Evolutionary conservation across 2,797 vertebrate genomes (phyloP), one percentile per base, ranked within the genome.

Genomic region (Cyclura pinguis): DNA sequence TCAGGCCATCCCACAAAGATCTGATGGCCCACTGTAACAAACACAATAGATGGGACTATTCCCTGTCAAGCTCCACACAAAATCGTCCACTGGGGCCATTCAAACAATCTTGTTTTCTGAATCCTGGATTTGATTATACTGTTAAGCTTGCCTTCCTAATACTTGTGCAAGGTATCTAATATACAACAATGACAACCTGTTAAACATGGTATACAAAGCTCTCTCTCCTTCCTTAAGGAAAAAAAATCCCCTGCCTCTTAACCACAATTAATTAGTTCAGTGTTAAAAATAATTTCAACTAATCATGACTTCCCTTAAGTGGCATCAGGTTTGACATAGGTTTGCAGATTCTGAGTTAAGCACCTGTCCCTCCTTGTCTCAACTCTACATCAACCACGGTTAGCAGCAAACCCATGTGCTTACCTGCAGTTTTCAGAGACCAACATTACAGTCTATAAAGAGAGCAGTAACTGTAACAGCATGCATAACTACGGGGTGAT

Each of bases 401-500:
- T n/a, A 83, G 35, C 35, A 72, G 67, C n/a, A 52, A 47, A 18
- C 10, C 47, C n/a, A 27, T 50, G 42, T 38, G 50, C 32, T 88
- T 32, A n/a, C 12, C 55, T n/a, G 1, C 35, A 42, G 24, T 47
- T 24, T 69, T 81, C 38, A 82, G 67, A 84, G 57, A 76, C 42
- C 42, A 84, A 84, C 42, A 10, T 52, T 84, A 27, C 32, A 29
- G 64, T 52, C 22, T 52, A 84, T 35, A n/a, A 80, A 47, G 93
- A 35, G 84, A 47, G 86, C 86, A 4, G 38, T 2, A 89, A 76
- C 84, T 88, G 85, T 83, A 89, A 74, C 85, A 89, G 77, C 62
- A 93, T 90, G 91, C 32, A 64, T 4, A 77, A 32, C 73, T 24
- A 64, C 47, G 24, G 88, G 87, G 91, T 93, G 92, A 91, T 38